Evolutionary conservation across 2,888 invertebrate species (phyloP), one percentile per base, ranked within the genome.

Genomic region (Epistrophella euchroma): DNA sequence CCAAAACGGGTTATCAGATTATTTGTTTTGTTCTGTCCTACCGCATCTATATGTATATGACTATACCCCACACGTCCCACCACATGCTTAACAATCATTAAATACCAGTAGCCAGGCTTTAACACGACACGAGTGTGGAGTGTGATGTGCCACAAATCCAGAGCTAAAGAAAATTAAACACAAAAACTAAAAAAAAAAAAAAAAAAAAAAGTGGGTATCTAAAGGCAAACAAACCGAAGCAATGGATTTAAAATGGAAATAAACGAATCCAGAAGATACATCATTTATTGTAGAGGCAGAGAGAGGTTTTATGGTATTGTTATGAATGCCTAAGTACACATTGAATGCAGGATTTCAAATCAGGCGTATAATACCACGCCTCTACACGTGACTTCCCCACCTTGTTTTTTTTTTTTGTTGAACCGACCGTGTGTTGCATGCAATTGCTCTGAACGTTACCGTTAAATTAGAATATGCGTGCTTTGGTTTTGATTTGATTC

Each of bases 1-100:
- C 75, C 73, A 88, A 86, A 87, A 86, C 86, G 86, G 73, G 86
- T 88, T 88, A 86, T 88, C 88, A 86, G 88, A 86, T 88, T 88
- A 86, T 88, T 77, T 87, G 70, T 85, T 87, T 85, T 80, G 74
- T 81, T 81, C 76, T 79, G 70, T 80, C 80, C 56, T 73, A 60
- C 37, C 47, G n/a, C n/a, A 40, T 17, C 35, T 37, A 45, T 45
- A 45, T 1, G 4, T 17, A n/a, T 45, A 45, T n/a, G n/a, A 17
- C 32, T 19, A 10, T 7, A 28, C 45, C 64, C 73, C 68, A 66
- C 70, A 15, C 58, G 58, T 60, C 76, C 72, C 76, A 77, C 80
- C 22, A 47, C 56, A 56, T 70, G 72, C 71, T 80, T 25, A 28
- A 74, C 79, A 81, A 86, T 74, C 45, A 37, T 37, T 86, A 66